A percentile compares a stretch with the other conserved stretches of the same genome.
Conservation (phyloP, 2,888 invertebrate genomes). For the Aleiodes leptofemur region DNA sequence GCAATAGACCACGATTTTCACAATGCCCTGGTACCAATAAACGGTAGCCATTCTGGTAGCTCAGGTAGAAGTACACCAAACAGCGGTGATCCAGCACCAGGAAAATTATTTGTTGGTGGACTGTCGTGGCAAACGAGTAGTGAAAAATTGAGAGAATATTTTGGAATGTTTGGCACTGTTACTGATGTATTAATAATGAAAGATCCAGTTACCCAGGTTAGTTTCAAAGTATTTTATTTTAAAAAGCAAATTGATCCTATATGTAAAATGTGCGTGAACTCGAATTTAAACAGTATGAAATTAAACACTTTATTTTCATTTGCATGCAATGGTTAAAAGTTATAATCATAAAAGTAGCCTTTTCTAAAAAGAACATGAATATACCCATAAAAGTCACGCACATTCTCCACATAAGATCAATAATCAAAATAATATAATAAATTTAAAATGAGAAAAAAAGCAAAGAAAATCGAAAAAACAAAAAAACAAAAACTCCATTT, state of each 20-base stretch:
- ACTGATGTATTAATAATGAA: constrained; percentile 96
- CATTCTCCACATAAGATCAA: not conserved
- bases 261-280: not conserved
- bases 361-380: too few relatives aligned
- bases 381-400: too few relatives aligned
- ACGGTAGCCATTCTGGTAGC: constrained; percentile 79
- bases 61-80: constrained; percentile 87
- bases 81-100: constrained; percentile 84
- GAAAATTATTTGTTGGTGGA: constrained; percentile 93
- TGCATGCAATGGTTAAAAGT: too few relatives aligned
- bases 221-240: constrained; percentile 50
- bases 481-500: constrained; percentile 5
- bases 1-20: constrained; percentile 78
- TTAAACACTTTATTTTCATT: constrained; percentile 29
- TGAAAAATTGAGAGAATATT: constrained; percentile 94
- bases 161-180: constrained; percentile 93
- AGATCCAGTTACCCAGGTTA: constrained; percentile 94
- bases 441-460: not conserved
- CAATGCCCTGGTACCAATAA: constrained; percentile 73
- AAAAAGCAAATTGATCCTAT: constrained; percentile 8
- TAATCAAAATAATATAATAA: not conserved
- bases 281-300: not conserved
- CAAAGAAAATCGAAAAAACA: not conserved
- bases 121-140: constrained; percentile 96
- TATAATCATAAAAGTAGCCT: too few relatives aligned